A percentile compares a stretch with the other conserved stretches of the same genome.
These are phyloP conservation scores for Rapana venosa DNA, from an alignment of 2,888 invertebrate species.

Conservation along the genomic window DNA sequence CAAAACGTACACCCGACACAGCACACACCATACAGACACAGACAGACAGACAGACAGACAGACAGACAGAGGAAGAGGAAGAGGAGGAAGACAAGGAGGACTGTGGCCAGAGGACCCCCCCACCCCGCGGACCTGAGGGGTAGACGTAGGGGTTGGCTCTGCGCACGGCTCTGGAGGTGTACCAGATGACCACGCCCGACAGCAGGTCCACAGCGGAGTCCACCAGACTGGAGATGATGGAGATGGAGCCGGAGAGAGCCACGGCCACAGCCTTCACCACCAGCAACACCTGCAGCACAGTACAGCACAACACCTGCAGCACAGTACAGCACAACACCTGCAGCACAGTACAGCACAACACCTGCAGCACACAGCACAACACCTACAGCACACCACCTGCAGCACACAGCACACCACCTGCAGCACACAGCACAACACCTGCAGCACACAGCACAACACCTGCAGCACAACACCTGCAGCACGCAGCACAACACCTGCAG, in stretches of 20 bases:
- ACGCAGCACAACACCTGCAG: no score
- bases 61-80: not conserved
- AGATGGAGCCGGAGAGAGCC: constrained; percentile 78
- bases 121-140: constrained; percentile 75
- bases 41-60: not conserved
- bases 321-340: not conserved
- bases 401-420: no score
- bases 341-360: no score
- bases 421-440: no score
- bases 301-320: not conserved
- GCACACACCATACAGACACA: no score
- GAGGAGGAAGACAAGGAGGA: not conserved
- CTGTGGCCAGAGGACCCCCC: no score
- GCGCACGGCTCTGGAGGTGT: constrained; percentile 75
- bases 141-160: constrained; percentile 77
- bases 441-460: no score
- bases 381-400: no score
- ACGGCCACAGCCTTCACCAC: constrained; percentile 78
- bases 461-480: no score
- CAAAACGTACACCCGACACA: no score
- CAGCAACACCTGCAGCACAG: constrained; percentile 70
- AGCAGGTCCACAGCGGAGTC: constrained; percentile 79
- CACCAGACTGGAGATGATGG: constrained; percentile 79
- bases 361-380: no score
- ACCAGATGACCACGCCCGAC: constrained; percentile 77